Evolutionary conservation across 35 echinoderm and acorn worm species (phyloP).

Genomic region (Amphiura filiformis): DNA sequence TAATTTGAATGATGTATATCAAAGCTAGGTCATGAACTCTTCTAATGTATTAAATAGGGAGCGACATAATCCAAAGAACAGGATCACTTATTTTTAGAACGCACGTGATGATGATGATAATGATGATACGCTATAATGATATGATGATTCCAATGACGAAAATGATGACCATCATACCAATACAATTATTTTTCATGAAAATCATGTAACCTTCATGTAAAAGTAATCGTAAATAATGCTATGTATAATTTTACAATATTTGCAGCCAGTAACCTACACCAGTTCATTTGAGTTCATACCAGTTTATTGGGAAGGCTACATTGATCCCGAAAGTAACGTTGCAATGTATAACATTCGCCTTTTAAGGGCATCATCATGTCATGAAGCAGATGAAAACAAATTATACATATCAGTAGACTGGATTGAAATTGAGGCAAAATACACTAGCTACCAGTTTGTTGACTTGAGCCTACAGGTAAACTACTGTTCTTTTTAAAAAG

Average conservation of each 20-base stretch:
- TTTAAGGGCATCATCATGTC: not conserved
- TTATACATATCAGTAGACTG: not conserved
- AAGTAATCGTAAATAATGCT: no score
- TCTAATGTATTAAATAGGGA: no score
- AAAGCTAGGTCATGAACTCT: no score
- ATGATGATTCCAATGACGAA: no score
- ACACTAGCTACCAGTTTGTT: not conserved
- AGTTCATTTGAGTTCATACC: not conserved
- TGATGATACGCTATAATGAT: no score
- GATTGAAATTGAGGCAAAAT: not conserved
- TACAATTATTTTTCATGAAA: no score
- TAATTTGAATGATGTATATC: not conserved
- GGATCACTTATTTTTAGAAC: no score
- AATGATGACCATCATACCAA: no score
- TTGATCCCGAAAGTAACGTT: not conserved
- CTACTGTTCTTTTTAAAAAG: no score
- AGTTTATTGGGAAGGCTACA: not conserved
- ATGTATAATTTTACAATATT: not conserved
- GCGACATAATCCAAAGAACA: no score
- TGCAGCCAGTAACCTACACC: conserved; percentile 1
- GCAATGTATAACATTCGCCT: conserved; percentile 12
- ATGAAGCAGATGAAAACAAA: not conserved
- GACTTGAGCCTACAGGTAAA: not conserved
- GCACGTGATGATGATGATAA: no score
- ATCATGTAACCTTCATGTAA: no score